Evolutionary conservation across 2,888 invertebrate genomes (phyloP), one percentile per base, ranked within the genome.

Genomic region (Epinotia ramella): DNA sequence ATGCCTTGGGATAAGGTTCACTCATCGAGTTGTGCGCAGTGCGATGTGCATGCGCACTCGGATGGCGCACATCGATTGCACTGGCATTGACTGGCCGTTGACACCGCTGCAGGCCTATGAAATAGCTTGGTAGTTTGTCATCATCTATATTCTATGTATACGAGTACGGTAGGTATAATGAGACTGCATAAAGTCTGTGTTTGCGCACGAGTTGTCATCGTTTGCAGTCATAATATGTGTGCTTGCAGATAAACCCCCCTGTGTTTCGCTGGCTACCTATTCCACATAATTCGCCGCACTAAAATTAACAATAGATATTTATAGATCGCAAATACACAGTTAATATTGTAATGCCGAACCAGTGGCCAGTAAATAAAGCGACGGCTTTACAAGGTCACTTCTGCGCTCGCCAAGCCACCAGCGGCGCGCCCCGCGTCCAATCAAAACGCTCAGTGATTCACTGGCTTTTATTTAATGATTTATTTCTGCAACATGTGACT

Each of bases 1-100:
- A 1, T n/a, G 9, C 49, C 24, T 28, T 28, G 65, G 20, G 20
- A 57, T 12, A 57, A 20, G 57, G 57, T 13, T 18, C 9, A 53
- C 13, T 53, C 16, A 53, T 7, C 49, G 2, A n/a, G 53, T 53
- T 1, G 6, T 28, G 60, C 13, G 16, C n/a, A 33, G 53, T 59
- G 44, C 63, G 64, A 20, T 62, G 33, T 62, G 68, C 67, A 63
- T 18, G 24, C 63, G 57, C 62, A 57, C 49, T 68, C 73, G 59
- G 76, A 71, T 77, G 76, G 66, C 76, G 76, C 73, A 76, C 66
- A 76, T 77, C 59, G 77, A 76, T 76, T 67, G 73, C 69, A 33
- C 40, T 73, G 77, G 73, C 77, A 77, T 75, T 77, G 77, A 65
- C 57, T 75, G 77, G 65, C 60, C 72, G 65, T 75, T 75, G 77